Base-by-base conservation (phyloP, 2,888 invertebrate genomes). In the Sphaeridia pumilis region DNA sequence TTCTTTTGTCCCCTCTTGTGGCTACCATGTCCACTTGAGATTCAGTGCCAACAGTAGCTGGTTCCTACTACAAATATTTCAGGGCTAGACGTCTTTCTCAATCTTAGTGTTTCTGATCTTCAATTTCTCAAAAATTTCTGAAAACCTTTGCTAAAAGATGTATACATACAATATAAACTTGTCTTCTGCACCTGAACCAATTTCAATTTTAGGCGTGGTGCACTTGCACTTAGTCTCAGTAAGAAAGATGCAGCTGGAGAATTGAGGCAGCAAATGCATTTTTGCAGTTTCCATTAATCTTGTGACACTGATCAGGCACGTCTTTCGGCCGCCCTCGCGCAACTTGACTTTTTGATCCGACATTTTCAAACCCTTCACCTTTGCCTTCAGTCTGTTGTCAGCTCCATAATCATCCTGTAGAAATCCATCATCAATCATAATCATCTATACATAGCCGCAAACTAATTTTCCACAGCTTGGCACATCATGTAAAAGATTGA, bases 401-500 rank as follows among this genome's bases (percentile, higher is more conserved):
- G 38, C 38, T 17, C 14, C 14, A 38, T 38, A 38, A 38, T 38
- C 38, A 38, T 38, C 38, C 12, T 17, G 12, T 17, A 20, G 17
- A 20, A 14, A 38, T 38, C 38, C 17, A 38, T 38, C 38, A 38
- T 38, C 38, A 38, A 38, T 38, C 38, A 38, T 38, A 38, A 38
- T 38, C 38, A 38, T 12, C 38, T 14, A 5, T 38, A 5, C 20
- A 38, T 14, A 38, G 38, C 38, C 38, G n/a, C n/a, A n/a, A 38
- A 38, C 38, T 38, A 38, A 38, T 38, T 38, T 38, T 38, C 12
- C 17, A 5, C 10, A 17, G 12, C 20, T 38, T 38, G 38, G 38
- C 38, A 38, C 38, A 17, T 17, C 17, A 5, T 20, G 20, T 17
- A 38, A 38, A 5, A 17, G 38, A 38, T 38, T 38, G 38, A 38